These are phyloP conservation scores for Tetragnatha versicolor DNA, from an alignment of 1,140 invertebrate species.

Conservation along the genomic window DNA sequence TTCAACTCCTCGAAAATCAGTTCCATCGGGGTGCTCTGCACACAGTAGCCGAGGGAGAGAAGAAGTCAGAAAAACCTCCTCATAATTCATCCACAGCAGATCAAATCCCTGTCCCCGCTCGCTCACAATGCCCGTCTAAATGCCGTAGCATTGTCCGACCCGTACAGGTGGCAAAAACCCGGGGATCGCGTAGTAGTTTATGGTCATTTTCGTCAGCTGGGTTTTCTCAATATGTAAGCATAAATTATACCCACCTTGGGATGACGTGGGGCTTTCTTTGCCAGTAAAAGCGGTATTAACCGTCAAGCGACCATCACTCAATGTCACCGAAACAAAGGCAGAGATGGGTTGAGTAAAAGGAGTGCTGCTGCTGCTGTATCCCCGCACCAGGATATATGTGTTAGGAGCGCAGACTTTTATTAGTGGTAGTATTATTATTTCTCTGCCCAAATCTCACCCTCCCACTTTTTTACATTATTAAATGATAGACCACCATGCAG, in stretches of 20 bases:
- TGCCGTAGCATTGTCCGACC: constrained; percentile 18
- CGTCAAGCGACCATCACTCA: constrained; percentile 27
- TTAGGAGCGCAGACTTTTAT: too few relatives aligned
- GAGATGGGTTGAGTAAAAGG: constrained; percentile 10
- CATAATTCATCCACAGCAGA: neutral
- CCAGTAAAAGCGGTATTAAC: neutral
- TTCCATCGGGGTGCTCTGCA: too few relatives aligned
- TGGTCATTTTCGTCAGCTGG: constrained; percentile 36
- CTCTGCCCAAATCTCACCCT: too few relatives aligned
- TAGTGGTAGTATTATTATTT: too few relatives aligned
- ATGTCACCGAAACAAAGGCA: constrained; percentile 25
- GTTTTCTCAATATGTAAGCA: constrained; percentile 32
- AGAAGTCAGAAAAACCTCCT: too few relatives aligned
- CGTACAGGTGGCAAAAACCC: constrained; percentile 12
- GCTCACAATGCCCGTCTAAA: constrained; percentile 10
- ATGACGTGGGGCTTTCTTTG: constrained; percentile 1
- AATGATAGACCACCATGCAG: too few relatives aligned
- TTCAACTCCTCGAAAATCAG: too few relatives aligned
- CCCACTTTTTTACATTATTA: too few relatives aligned
- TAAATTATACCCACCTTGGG: constrained; percentile 12
- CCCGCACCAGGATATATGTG: too few relatives aligned
- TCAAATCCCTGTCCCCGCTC: constrained; percentile 17
- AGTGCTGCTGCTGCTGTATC: too few relatives aligned
- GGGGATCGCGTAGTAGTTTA: constrained; percentile 3
- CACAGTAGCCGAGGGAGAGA: too few relatives aligned